A percentile compares a stretch with the other conserved stretches of the same genome.
Evolutionary conservation across 2,797 vertebrate genomes (phyloP).

Genomic region (Cuniculus paca): DNA sequence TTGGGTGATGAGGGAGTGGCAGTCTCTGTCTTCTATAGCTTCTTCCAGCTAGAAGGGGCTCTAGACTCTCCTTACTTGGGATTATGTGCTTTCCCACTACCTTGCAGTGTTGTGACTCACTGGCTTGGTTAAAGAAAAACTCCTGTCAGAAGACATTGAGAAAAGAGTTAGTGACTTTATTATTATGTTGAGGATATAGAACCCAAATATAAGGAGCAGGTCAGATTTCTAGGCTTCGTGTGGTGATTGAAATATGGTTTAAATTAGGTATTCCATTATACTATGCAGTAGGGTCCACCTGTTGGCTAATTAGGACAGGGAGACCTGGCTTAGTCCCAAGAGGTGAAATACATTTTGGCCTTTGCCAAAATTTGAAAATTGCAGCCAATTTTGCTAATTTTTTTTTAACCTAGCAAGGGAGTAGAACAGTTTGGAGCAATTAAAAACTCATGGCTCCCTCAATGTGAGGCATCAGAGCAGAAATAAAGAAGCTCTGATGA

Average conservation of each 20-base stretch:
- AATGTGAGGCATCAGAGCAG: not conserved
- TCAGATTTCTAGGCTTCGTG: not conserved
- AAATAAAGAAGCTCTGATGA: not conserved
- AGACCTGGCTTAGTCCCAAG: not conserved
- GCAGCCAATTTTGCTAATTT: not conserved
- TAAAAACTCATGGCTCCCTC: not conserved
- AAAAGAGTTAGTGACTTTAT: not conserved
- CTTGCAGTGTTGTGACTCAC: not conserved
- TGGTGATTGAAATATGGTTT: not conserved
- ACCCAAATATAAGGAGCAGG: not conserved
- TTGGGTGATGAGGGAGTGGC: not conserved
- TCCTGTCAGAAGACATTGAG: not conserved
- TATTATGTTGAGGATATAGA: not conserved
- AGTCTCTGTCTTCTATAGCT: not conserved
- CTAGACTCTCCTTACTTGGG: not conserved
- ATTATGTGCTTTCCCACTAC: not conserved
- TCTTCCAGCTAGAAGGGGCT: not conserved
- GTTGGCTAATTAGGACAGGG: not conserved
- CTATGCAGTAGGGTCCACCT: not conserved
- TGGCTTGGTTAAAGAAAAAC: not conserved
- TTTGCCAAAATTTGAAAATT: not conserved
- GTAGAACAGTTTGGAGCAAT: not conserved
- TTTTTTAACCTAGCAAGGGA: not conserved
- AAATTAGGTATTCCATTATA: not conserved
- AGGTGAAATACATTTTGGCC: not conserved